These are phyloP conservation scores for Ophion obscuratus DNA, from an alignment of 2,888 invertebrate species.

Conservation along the genomic window DNA sequence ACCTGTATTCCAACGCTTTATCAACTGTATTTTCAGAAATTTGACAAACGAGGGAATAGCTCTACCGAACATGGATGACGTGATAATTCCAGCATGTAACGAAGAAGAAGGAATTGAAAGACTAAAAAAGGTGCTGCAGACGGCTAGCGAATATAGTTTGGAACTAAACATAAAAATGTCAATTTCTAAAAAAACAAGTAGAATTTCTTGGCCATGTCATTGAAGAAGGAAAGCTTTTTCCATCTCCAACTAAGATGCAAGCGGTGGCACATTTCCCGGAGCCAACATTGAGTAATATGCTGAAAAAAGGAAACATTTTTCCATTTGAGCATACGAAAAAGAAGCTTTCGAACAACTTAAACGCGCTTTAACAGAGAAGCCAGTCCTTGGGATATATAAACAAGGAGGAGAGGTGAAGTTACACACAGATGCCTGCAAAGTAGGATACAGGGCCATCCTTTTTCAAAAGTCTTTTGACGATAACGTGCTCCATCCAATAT, in stretches of 20 bases:
- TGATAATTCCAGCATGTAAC: too few relatives aligned
- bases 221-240: conserved; percentile 8
- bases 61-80: neutral
- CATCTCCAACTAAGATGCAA: conserved; percentile 55
- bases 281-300: conserved; percentile 62
- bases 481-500: neutral
- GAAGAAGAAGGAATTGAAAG: too few relatives aligned
- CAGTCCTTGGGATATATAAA: conserved; percentile 44
- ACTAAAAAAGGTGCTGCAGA: conserved; percentile 26
- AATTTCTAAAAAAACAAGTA: conserved; percentile 20
- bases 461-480: conserved; percentile 51
- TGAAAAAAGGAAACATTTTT: conserved; percentile 51
- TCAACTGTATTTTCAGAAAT: conserved; percentile 64
- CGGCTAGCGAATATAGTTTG: conserved; percentile 34
- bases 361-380: conserved; percentile 26
- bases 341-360: conserved; percentile 64
- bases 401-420: neutral
- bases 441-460: conserved; percentile 56
- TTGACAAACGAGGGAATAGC: conserved; percentile 35
- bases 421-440: neutral
- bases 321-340: conserved; percentile 51
- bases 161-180: conserved; percentile 50
- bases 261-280: conserved; percentile 66
- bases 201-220: conserved; percentile 35
- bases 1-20: conserved; percentile 49